phyloP scores from a whole-genome alignment of 2,797 vertebrate genomes.

The Manis pentadactyla region DNA sequence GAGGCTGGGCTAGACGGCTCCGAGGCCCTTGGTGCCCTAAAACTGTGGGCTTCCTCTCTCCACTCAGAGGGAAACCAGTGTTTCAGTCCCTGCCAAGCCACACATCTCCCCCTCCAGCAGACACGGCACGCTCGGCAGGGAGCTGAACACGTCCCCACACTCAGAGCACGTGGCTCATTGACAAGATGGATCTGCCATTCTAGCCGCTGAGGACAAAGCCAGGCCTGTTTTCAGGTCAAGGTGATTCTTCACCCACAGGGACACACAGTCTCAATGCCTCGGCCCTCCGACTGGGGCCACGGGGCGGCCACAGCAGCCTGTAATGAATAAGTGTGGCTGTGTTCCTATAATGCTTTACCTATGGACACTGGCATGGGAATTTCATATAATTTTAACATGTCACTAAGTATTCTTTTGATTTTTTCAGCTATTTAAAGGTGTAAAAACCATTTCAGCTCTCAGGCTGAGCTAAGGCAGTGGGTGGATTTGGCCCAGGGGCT shows the following conservation, averaged over 20 bases:
- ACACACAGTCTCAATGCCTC: too few species aligned
- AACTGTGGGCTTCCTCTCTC: background rate
- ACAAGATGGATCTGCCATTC: background rate
- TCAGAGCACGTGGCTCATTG: background rate
- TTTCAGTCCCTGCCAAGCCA: background rate
- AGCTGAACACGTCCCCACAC: background rate
- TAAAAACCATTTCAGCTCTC: background rate
- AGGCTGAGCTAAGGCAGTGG: background rate
- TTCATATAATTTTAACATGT: background rate
- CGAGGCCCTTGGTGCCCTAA: background rate
- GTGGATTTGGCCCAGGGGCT: too few species aligned
- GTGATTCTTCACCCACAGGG: background rate
- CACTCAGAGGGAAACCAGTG: background rate
- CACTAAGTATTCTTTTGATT: background rate
- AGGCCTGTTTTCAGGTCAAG: background rate
- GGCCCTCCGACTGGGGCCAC: background rate
- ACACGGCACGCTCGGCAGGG: background rate
- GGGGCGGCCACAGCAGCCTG: background rate
- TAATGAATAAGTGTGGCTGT: fast-evolving
- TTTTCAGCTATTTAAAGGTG: background rate
- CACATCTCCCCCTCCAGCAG: background rate
- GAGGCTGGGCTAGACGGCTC: background rate
- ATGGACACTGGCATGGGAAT: background rate
- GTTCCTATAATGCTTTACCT: background rate
- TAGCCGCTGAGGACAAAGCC: background rate